Evolutionary conservation across 2,888 invertebrate species (phyloP).

Genomic region (Alcis repandata): DNA sequence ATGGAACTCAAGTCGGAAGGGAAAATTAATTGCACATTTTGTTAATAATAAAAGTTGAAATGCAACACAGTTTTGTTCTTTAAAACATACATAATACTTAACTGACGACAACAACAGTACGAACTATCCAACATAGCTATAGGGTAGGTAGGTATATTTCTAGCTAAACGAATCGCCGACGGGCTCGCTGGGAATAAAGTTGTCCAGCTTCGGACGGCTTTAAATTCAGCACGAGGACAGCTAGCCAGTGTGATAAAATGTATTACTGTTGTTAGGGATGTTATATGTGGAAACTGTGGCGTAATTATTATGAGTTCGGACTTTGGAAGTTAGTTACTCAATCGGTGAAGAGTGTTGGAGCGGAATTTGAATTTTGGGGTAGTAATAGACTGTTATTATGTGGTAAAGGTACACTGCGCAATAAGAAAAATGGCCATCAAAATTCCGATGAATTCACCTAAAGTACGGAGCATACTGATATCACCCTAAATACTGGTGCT

Average conservation of each 20-base stretch:
- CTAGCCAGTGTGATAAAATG: not conserved
- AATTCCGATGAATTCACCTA: no score
- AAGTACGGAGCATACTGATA: no score
- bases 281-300: not conserved
- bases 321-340: not conserved
- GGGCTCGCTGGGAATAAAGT: constrained; percentile 20
- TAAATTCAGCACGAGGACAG: constrained; percentile 2
- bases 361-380: no score
- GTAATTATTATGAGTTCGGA: not conserved
- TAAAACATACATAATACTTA: not conserved
- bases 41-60: no score
- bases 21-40: no score
- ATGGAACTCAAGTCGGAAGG: no score
- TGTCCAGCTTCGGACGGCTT: constrained; percentile 15
- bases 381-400: no score
- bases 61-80: no score
- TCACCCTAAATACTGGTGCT: no score
- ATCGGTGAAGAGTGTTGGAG: not conserved
- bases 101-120: not conserved
- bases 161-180: constrained; percentile 9
- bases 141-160: not conserved
- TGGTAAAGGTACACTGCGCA: no score
- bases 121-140: not conserved
- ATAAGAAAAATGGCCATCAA: no score
- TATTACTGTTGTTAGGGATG: constrained; percentile 1